These are phyloP conservation scores for Lycopodina hypogea DNA, from an alignment of 37 sponge, comb jelly and placozoan genomes.

Conservation along the genomic window DNA sequence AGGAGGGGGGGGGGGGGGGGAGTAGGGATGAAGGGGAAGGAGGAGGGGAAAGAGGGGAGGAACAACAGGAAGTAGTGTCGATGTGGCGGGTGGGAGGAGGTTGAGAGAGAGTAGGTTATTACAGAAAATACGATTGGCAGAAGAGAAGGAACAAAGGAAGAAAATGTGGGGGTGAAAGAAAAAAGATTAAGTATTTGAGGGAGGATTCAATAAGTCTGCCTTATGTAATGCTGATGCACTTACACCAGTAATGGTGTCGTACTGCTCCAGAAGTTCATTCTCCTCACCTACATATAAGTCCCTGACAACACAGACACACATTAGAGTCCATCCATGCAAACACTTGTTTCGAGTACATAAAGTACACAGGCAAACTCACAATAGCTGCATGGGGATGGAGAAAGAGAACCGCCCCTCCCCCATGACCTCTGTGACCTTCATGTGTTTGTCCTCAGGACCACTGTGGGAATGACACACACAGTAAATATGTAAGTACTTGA, in stretches of 20 bases:
- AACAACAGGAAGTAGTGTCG: too few species aligned
- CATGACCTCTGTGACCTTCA: constrained; percentile 80
- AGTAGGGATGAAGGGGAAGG: not conserved
- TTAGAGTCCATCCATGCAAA: too few species aligned
- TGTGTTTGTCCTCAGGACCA: constrained; percentile 4
- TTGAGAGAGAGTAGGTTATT: too few species aligned
- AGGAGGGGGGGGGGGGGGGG: not conserved
- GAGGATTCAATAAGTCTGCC: too few species aligned
- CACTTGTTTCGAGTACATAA: not conserved
- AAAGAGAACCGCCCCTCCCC: constrained; percentile 70
- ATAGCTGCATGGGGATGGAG: constrained; percentile 64
- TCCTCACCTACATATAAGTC: constrained; percentile 58
- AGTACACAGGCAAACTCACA: constrained; percentile 51
- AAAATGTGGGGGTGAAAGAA: not conserved
- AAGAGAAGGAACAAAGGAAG: not conserved
- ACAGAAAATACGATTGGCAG: too few species aligned
- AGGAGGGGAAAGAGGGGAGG: not conserved
- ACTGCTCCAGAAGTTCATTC: constrained; percentile 15
- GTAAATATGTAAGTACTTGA: not conserved
- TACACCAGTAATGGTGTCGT: constrained; percentile 19
- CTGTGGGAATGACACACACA: not conserved
- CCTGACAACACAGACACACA: not conserved
- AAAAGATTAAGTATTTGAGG: too few species aligned
- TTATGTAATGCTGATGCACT: not conserved
- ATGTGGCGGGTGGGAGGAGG: too few species aligned